Evolutionary conservation across 2,797 vertebrate species (phyloP).

Genomic region (Salarias fasciatus): DNA sequence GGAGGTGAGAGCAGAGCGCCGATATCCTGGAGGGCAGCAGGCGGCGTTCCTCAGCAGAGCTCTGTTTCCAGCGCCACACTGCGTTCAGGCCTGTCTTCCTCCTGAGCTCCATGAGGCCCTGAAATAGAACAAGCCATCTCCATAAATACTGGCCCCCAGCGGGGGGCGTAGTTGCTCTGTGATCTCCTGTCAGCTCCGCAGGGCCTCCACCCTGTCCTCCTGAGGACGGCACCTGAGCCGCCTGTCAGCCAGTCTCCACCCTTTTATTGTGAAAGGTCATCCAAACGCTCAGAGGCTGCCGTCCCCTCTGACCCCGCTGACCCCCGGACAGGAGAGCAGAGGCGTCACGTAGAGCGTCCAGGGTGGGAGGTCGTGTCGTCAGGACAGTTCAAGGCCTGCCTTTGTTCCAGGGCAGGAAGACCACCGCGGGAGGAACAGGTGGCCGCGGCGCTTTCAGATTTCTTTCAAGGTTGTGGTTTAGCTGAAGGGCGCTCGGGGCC

Average conservation of each 20-base stretch:
- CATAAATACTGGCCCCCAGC: constrained; percentile 79
- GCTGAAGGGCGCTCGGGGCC: constrained; percentile 25
- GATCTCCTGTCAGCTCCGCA: constrained; percentile 51
- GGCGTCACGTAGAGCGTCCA: constrained; percentile 18
- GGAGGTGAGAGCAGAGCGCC: constrained; percentile 38
- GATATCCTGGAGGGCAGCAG: constrained; percentile 55
- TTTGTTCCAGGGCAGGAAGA: constrained; percentile 59
- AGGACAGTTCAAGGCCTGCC: constrained; percentile 59
- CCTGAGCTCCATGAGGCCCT: constrained; percentile 65
- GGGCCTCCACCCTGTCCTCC: constrained; percentile 47
- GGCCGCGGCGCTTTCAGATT: constrained; percentile 57
- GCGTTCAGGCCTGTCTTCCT: constrained; percentile 62
- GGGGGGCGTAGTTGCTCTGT: constrained; percentile 75
- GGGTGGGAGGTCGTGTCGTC: constrained; percentile 13
- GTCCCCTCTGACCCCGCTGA: constrained; percentile 48
- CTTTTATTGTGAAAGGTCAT: constrained; percentile 16
- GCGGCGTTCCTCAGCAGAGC: constrained; percentile 42
- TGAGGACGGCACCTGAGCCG: too few relatives aligned
- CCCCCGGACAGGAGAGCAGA: constrained; percentile 21
- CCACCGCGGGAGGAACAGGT: constrained; percentile 72
- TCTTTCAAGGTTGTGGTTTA: constrained; percentile 39
- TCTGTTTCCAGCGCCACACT: constrained; percentile 73
- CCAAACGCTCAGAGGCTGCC: constrained; percentile 9
- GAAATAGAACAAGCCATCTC: constrained; percentile 81
- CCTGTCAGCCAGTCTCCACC: constrained; percentile 33